phyloP scores from a whole-genome alignment of 2,113 vertebrate genomes.

The Ameiurus melas region DNA sequence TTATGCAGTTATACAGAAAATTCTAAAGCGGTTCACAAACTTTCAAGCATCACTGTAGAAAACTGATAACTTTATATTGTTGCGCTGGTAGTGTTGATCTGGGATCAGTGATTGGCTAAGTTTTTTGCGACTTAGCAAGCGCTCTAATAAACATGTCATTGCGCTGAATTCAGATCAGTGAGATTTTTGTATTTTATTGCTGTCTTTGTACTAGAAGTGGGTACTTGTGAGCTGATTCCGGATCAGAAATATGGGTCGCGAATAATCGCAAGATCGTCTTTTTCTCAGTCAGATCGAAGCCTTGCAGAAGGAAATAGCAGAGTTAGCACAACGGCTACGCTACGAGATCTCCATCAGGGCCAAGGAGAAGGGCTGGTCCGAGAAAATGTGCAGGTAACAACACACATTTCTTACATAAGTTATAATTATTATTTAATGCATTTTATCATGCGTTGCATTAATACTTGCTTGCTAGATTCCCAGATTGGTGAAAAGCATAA shows the following conservation, averaged over 20 bases:
- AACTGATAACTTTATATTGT: too few species aligned
- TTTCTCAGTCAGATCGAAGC: conserved; percentile 84
- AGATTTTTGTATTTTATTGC: background rate
- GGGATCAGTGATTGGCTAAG: background rate
- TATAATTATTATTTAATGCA: too few species aligned
- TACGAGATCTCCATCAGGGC: conserved; percentile 82
- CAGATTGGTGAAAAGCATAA: background rate
- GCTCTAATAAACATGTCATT: background rate
- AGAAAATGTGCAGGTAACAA: conserved; percentile 70
- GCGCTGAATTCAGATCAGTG: background rate
- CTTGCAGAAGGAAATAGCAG: conserved; percentile 84
- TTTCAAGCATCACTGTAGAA: too few species aligned
- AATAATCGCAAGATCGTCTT: conserved; percentile 49
- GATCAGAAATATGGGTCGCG: background rate
- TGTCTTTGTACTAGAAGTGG: background rate
- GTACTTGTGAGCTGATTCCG: background rate
- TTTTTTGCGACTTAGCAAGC: background rate
- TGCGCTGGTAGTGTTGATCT: background rate
- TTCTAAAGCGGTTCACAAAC: too few species aligned
- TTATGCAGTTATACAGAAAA: too few species aligned
- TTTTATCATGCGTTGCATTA: background rate
- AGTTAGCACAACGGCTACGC: conserved; percentile 76
- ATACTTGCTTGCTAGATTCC: background rate
- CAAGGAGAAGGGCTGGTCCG: conserved; percentile 80
- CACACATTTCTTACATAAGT: background rate